Evolutionary conservation across 2,113 vertebrate genomes (phyloP).

Genomic region (Nothobranchius furzeri): DNA sequence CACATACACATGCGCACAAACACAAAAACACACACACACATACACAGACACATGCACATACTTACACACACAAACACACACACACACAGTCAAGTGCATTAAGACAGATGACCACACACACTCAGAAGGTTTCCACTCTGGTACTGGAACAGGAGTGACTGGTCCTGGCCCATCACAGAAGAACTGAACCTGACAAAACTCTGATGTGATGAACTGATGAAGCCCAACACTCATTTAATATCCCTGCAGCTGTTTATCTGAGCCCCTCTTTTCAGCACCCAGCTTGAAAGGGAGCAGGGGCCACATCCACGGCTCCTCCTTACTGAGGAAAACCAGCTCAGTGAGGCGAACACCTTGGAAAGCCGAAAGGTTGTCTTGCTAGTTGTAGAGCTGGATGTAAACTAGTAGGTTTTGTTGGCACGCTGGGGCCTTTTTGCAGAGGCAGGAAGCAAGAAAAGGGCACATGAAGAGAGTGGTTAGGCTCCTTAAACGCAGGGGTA

Average conservation of each 20-base stretch:
- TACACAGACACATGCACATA: background rate
- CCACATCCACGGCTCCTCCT: conserved; percentile 19
- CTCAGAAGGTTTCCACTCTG: conserved; percentile 6
- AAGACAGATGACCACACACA: conserved; percentile 35
- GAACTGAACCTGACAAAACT: conserved; percentile 1
- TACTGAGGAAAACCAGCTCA: conserved; percentile 37
- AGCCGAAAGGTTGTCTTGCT: conserved; percentile 48
- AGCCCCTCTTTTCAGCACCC: conserved; percentile 21
- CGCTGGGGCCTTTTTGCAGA: conserved; percentile 50
- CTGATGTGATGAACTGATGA: conserved; percentile 3
- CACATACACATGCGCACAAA: conserved; percentile 2
- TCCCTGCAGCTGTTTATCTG: conserved; percentile 9
- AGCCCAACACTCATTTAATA: conserved; percentile 2
- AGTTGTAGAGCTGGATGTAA: conserved; percentile 50
- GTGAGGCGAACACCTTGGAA: conserved; percentile 45
- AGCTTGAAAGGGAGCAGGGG: conserved; percentile 21
- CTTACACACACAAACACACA: background rate
- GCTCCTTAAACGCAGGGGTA: conserved; percentile 65
- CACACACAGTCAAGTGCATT: conserved; percentile 33
- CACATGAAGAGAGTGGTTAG: conserved; percentile 74
- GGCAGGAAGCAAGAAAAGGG: conserved; percentile 66
- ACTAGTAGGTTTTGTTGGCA: conserved; percentile 38
- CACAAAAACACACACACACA: no score
- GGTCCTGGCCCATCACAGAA: conserved; percentile 23
- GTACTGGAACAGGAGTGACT: background rate